A percentile compares a stretch with the other conserved stretches of the same genome.
Evolutionary conservation across 2,113 vertebrate genomes (phyloP).

Genomic region (Neolamprologus sp.): DNA sequence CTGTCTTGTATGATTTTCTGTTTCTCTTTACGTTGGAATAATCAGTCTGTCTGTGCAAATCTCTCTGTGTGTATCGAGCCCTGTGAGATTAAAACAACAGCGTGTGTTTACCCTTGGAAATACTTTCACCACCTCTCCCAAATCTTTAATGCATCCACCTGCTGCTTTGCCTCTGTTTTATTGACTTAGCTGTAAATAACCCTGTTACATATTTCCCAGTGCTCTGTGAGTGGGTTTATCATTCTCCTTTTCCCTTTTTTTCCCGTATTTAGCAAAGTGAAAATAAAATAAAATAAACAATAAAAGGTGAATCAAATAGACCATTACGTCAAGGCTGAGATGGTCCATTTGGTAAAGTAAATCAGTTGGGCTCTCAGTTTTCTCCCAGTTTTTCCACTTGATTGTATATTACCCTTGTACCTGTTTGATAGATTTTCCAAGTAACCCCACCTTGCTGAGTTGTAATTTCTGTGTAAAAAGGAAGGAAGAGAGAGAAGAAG

Average conservation of each 20-base stretch:
- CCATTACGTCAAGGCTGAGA: not conserved
- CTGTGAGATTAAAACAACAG: not conserved
- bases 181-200: accelerated
- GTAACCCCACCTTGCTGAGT: not conserved
- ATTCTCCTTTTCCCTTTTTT: accelerated
- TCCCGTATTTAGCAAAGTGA: accelerated
- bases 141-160: not conserved
- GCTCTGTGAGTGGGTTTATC: accelerated
- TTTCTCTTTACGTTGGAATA: not conserved
- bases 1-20: not conserved
- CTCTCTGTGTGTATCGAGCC: not conserved
- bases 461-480: not conserved
- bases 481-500: not conserved
- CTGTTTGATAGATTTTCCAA: accelerated
- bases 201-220: not conserved
- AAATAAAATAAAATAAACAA: not conserved
- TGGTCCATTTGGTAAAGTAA: not conserved
- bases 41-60: not conserved
- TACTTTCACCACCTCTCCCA: not conserved
- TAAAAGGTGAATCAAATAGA: not conserved
- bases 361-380: too few species aligned
- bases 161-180: not conserved
- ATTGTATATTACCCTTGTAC: not conserved
- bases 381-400: not conserved
- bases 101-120: not conserved